phyloP scores from a whole-genome alignment of 2,113 vertebrate genomes.

The Ictalurus punctatus region DNA sequence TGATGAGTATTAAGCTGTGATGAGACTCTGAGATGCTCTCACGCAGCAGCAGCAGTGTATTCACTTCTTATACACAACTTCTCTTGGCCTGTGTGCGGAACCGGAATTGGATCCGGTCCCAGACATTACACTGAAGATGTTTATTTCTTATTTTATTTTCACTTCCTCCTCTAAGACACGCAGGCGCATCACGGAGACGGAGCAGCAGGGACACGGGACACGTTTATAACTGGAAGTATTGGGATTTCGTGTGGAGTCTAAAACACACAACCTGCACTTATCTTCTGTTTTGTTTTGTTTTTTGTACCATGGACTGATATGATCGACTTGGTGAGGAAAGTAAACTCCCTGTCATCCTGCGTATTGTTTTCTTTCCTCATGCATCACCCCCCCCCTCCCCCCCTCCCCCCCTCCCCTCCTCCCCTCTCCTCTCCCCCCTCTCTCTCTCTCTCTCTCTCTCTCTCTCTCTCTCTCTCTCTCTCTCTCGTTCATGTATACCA shows the following conservation, averaged over 20 bases:
- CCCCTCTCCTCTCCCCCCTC: background rate
- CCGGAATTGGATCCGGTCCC: background rate
- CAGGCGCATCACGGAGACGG: background rate
- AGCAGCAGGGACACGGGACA: slow-evolving; percentile 12
- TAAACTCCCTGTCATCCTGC: background rate
- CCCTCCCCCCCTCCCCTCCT: too few relatives aligned
- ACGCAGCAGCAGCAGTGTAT: background rate
- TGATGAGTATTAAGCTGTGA: slow-evolving; percentile 3
- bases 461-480: slow-evolving; percentile 4
- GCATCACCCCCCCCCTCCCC: background rate
- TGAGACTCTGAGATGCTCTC: background rate
- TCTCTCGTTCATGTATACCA: background rate
- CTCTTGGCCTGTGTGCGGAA: background rate
- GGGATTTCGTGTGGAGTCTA: background rate
- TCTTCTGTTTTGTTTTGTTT: background rate
- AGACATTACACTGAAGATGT: background rate
- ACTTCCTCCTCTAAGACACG: background rate
- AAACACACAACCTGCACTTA: background rate
- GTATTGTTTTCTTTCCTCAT: background rate
- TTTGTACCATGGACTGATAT: slow-evolving; percentile 8
- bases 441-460: slow-evolving; percentile 12
- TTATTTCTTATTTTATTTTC: background rate
- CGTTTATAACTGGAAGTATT: background rate
- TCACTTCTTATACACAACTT: background rate
- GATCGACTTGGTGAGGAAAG: background rate